These are phyloP conservation scores for Apostichopus japonicus DNA, from an alignment of 35 echinoderm and acorn worm species.

Conservation along the genomic window DNA sequence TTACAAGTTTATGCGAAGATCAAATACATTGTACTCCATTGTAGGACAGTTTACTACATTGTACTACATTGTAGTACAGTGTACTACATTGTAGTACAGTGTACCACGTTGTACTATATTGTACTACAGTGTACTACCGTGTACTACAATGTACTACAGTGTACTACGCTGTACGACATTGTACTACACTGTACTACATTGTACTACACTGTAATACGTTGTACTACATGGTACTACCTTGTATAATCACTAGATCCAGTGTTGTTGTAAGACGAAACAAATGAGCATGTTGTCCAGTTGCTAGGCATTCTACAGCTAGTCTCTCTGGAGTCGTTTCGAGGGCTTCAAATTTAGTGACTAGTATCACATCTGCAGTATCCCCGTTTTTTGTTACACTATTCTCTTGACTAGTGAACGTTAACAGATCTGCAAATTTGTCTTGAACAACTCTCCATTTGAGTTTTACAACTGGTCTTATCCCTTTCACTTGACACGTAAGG, in stretches of 20 bases:
- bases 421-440: neutral
- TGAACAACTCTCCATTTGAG: neutral
- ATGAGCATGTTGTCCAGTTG: neutral
- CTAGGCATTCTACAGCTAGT: neutral
- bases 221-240: neutral
- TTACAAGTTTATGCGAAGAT: too few species aligned
- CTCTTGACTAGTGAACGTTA: neutral
- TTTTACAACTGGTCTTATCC: conserved; percentile 11
- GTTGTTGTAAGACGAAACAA: neutral
- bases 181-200: too few species aligned
- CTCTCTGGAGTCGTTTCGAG: neutral
- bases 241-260: neutral
- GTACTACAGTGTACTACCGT: too few species aligned
- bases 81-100: too few species aligned
- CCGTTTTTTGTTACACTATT: neutral
- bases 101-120: too few species aligned
- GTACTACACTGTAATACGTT: too few species aligned
- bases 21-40: too few species aligned
- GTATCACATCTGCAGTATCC: neutral
- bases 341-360: neutral
- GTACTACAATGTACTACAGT: too few species aligned
- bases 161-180: too few species aligned
- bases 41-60: too few species aligned
- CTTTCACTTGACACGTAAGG: neutral
- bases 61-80: too few species aligned